Conservation (phyloP, 1,140 invertebrate genomes). For the Drosophila nikananu region DNA sequence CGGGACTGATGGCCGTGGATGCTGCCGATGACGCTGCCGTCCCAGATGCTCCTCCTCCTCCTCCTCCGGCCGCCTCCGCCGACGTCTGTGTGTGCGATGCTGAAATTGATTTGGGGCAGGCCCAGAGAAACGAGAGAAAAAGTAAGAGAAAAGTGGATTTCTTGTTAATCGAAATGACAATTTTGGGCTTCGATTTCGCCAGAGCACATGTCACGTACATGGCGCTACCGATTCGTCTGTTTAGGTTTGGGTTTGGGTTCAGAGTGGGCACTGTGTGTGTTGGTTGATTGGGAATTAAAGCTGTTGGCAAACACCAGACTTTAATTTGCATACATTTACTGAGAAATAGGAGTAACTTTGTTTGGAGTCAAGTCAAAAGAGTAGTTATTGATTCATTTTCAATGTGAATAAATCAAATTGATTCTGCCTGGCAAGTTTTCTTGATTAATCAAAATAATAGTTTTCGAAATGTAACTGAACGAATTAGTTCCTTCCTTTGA, state of each 20-base stretch:
- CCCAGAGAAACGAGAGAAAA: conserved; percentile 39
- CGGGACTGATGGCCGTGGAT: conserved; percentile 48
- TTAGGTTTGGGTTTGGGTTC: conserved; percentile 12
- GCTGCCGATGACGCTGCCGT: conserved; percentile 49
- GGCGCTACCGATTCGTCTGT: conserved; percentile 27
- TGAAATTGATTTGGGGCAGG: conserved; percentile 73
- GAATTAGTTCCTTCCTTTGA: background rate
- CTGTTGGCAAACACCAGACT: conserved; percentile 6
- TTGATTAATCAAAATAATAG: background rate
- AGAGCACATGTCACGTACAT: conserved; percentile 55
- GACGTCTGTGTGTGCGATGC: conserved; percentile 69
- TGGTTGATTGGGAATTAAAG: conserved; percentile 40
- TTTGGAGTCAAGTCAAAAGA: background rate
- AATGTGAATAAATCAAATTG: background rate
- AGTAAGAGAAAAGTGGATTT: conserved; percentile 63
- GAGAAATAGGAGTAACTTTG: background rate
- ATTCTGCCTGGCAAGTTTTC: background rate
- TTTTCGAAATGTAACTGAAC: background rate
- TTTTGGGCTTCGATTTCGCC: conserved; percentile 58
- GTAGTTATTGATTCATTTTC: background rate
- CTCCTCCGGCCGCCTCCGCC: conserved; percentile 44
- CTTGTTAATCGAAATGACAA: conserved; percentile 79
- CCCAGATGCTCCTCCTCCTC: conserved; percentile 8
- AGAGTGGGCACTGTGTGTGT: background rate
- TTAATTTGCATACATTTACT: conserved; percentile 33